Percentiles rank a stretch among this genome's conserved stretches.
These are phyloP conservation scores for Cephus nigrinus DNA, from an alignment of 2,888 invertebrate species.

Conservation along the genomic window DNA sequence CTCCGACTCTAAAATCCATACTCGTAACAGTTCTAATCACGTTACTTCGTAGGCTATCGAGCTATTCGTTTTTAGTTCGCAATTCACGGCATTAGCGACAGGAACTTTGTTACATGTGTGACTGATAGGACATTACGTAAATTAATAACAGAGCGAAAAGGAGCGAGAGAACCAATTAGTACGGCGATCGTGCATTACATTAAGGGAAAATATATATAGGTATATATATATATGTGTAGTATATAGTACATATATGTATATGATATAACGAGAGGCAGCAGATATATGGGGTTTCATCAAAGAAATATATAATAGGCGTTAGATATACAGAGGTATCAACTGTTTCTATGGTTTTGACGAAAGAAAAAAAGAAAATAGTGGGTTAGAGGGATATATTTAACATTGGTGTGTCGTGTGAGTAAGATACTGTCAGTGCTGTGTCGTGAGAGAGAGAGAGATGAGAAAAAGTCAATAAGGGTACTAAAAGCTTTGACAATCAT, in stretches of 20 bases:
- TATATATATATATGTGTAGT: neutral
- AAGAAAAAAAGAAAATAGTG: slow-evolving; percentile 23
- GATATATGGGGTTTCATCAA: neutral
- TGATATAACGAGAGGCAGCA: neutral
- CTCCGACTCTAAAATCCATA: slow-evolving; percentile 67
- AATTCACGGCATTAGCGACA: neutral
- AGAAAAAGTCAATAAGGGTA: neutral
- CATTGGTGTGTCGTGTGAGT: slow-evolving; percentile 36
- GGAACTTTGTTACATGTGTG: neutral
- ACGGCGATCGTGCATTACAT: neutral
- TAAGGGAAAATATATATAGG: neutral
- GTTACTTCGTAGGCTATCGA: neutral
- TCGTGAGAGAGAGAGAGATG: neutral
- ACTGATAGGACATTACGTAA: neutral
- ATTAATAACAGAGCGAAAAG: neutral
- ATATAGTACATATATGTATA: neutral
- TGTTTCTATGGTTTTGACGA: slow-evolving; percentile 14
- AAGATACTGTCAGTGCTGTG: slow-evolving; percentile 37
- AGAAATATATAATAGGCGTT: neutral
- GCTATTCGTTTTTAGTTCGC: neutral
- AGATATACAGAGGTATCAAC: neutral
- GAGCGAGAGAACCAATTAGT: slow-evolving; percentile 2
- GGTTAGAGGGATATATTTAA: slow-evolving; percentile 32
- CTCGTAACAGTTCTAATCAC: slow-evolving; percentile 11
- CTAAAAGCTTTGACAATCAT: neutral